A percentile compares a stretch with the other conserved stretches of the same genome.
Evolutionary conservation across 2,797 vertebrate species (phyloP).

Genomic region (Myripristis jacobus): DNA sequence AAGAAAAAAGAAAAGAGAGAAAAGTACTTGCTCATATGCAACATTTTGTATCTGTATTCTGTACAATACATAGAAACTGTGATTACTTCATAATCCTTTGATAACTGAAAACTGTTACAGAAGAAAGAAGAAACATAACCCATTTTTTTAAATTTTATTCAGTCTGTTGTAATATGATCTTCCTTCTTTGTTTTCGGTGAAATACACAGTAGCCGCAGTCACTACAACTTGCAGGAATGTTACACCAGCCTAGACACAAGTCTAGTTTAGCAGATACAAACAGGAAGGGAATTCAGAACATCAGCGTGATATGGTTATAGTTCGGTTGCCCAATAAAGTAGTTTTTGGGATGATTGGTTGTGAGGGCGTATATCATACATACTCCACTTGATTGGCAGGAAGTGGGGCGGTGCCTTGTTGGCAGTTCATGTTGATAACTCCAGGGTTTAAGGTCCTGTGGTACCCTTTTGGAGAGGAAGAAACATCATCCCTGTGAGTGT

Average conservation of each 20-base stretch:
- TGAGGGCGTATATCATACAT: constrained; percentile 78
- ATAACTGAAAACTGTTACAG: constrained; percentile 80
- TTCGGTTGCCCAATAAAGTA: constrained; percentile 72
- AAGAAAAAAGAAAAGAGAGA: constrained; percentile 68
- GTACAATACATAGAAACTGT: constrained; percentile 94
- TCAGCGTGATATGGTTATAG: constrained; percentile 72
- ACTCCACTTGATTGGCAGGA: constrained; percentile 81
- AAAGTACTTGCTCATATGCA: constrained; percentile 94
- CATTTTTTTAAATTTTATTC: constrained; percentile 54
- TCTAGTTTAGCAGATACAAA: constrained; percentile 80
- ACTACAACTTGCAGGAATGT: constrained; percentile 83
- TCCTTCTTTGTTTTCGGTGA: constrained; percentile 75
- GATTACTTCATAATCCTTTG: constrained; percentile 86
- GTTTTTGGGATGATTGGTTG: constrained; percentile 60
- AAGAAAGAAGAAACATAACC: constrained; percentile 75
- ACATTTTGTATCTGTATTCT: constrained; percentile 98
- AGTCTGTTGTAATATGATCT: constrained; percentile 75
- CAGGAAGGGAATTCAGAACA: constrained; percentile 75
- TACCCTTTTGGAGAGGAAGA: constrained; percentile 54
- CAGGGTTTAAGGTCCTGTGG: constrained; percentile 59
- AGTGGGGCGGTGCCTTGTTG: constrained; percentile 63
- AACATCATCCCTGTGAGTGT: constrained; percentile 56
- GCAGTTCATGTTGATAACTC: constrained; percentile 69
- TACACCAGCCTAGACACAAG: constrained; percentile 75
- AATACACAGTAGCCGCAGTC: constrained; percentile 82